These are phyloP conservation scores for Lacerta agilis DNA, from an alignment of 2,797 vertebrate genomes.

Conservation along the genomic window DNA sequence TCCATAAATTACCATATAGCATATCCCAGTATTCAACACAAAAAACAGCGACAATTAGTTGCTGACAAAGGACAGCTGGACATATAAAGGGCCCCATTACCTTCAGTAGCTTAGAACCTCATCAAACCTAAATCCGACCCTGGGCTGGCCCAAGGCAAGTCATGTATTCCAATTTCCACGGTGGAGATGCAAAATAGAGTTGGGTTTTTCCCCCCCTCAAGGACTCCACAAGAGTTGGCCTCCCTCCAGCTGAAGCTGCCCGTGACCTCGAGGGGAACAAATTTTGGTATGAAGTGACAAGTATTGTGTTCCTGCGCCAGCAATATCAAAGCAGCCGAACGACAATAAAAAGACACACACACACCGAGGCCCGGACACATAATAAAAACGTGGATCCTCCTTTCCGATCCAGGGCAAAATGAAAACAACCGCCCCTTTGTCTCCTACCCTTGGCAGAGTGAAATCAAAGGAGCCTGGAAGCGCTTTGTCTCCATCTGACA, in stretches of 20 bases:
- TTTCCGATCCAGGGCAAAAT: neutral
- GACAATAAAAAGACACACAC: neutral
- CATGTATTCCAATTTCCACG: neutral
- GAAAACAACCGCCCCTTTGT: neutral
- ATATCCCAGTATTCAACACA: too few species aligned
- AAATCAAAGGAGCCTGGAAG: constrained; percentile 23
- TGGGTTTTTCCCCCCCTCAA: neutral
- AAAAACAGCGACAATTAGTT: too few species aligned
- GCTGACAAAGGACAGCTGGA: too few species aligned
- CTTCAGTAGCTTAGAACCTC: too few species aligned
- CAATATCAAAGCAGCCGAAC: neutral
- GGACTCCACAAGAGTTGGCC: neutral
- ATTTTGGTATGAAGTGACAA: neutral
- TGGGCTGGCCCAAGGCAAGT: too few species aligned
- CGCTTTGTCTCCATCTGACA: constrained; percentile 2
- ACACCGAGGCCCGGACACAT: neutral
- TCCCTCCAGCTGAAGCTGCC: neutral
- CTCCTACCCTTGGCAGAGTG: neutral
- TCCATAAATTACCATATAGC: too few species aligned
- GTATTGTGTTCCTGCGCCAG: neutral
- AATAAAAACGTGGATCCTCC: neutral
- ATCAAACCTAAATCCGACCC: too few species aligned
- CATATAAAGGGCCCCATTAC: too few species aligned
- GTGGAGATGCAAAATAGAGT: neutral
- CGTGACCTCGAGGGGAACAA: neutral